Evolutionary conservation across 2,888 invertebrate species (phyloP).

Genomic region (Galeruca laticollis): DNA sequence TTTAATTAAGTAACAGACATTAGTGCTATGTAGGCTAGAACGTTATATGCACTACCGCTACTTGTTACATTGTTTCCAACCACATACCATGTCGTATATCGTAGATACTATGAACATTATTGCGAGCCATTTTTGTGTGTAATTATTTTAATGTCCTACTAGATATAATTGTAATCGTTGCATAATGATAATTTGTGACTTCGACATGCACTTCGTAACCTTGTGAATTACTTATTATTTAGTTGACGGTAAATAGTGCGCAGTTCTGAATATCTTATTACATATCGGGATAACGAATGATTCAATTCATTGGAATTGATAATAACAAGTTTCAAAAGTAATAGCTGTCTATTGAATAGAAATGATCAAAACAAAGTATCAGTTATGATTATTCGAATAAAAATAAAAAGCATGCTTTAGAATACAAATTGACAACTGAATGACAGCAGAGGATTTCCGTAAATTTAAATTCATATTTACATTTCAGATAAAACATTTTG

Average conservation of each 20-base stretch:
- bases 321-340: not conserved
- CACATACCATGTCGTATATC: conserved; percentile 2
- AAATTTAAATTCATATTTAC: too few species aligned
- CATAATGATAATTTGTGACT: conserved; percentile 12
- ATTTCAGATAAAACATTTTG: too few species aligned
- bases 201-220: conserved; percentile 18
- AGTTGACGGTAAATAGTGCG: not conserved
- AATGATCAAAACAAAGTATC: too few species aligned
- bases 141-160: conserved; percentile 19
- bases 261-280: not conserved
- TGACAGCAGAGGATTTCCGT: too few species aligned
- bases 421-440: too few species aligned
- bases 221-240: conserved; percentile 14
- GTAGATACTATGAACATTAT: conserved; percentile 20
- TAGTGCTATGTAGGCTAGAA: not conserved
- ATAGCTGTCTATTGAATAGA: too few species aligned
- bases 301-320: conserved; percentile 6
- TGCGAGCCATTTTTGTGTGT: conserved; percentile 24
- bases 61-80: not conserved
- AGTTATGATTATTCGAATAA: too few species aligned
- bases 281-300: not conserved
- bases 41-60: too few species aligned
- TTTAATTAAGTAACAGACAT: not conserved
- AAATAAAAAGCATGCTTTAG: too few species aligned
- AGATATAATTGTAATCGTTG: conserved; percentile 6